These are phyloP conservation scores for Scelioninae gen. 1 DNA, from an alignment of 2,888 invertebrate species.

Conservation along the genomic window DNA sequence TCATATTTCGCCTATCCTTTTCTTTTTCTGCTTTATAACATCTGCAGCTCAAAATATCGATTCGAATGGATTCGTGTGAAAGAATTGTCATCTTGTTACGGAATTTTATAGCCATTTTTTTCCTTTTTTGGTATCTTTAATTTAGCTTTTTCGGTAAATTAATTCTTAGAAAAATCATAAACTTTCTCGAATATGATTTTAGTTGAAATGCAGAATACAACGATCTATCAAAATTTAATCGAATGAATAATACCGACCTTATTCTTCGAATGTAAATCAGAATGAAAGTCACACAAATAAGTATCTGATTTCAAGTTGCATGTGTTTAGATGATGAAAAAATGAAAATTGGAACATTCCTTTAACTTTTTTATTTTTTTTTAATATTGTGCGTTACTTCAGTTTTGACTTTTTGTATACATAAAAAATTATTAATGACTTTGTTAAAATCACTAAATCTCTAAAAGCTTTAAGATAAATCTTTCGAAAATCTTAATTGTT, in stretches of 20 bases:
- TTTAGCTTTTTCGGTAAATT: constrained; percentile 9
- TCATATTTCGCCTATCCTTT: constrained; percentile 15
- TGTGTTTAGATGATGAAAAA: too few relatives aligned
- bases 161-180: constrained; percentile 56
- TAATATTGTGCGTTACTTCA: too few relatives aligned
- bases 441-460: too few relatives aligned
- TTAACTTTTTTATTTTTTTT: background rate
- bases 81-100: constrained; percentile 16
- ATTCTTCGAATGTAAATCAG: constrained; percentile 42
- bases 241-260: constrained; percentile 35
- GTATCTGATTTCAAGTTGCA: constrained; percentile 9
- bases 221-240: constrained; percentile 55
- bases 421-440: too few relatives aligned
- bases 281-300: constrained; percentile 35
- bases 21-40: constrained; percentile 9
- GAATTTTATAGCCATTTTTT: constrained; percentile 30
- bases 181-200: constrained; percentile 52
- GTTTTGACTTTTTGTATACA: too few relatives aligned
- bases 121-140: constrained; percentile 16
- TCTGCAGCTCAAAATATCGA: constrained; percentile 14
- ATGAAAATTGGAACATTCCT: too few relatives aligned
- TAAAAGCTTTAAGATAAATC: too few relatives aligned
- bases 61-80: constrained; percentile 17
- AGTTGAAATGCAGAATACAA: constrained; percentile 49
- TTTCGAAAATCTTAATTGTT: too few relatives aligned